Evolutionary conservation across 2,797 vertebrate genomes (phyloP), one percentile per base, ranked within the genome.

Genomic region (Protosalanx chinensis): DNA sequence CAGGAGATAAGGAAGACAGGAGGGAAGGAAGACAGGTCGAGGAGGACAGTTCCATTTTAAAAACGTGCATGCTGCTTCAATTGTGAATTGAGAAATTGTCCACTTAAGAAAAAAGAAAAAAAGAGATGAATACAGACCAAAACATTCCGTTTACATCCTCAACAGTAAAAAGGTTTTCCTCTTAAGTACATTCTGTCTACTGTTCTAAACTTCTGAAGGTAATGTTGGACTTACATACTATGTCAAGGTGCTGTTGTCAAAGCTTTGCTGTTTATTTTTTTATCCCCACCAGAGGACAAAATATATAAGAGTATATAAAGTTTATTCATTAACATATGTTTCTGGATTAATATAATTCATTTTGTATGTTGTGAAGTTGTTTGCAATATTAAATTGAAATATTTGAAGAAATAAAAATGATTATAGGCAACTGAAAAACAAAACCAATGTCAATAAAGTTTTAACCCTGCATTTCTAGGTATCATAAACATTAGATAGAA

Each of bases 221-320:
- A 94, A 96, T 94, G 85, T 98, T 97, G 94, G 93, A 97, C 96
- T 96, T 98, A 98, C 97, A 96, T 97, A 93, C 91, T 95, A 94
- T 98, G 96, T 98, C 95, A 97, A 97, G 97, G 97, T 99, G 97
- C 97, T 98, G 96, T 98, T 96, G 96, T 98, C 95, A 96, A 96
- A 94, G 96, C 96, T 97, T 96, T 96, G 95, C 94, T 98, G 96
- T 95, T 94, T 92, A 94, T 93, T 93, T 94, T 94, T 92, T 95
- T 95, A 93, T 93, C 94, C 92, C 92, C 93, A 92, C 91, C 89
- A 93, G 90, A 94, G 91, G 88, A 91, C 81, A 92, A 92, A 88
- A 92, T 75, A 82, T 75, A 84, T 77, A 83, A 78, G 79, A 79
- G 86, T 87, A 91, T 90, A 90, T 85, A 88, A 81, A 89, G 90